These are phyloP conservation scores for Erpetoichthys calabaricus DNA, from an alignment of 2,797 vertebrate genomes.

Conservation along the genomic window DNA sequence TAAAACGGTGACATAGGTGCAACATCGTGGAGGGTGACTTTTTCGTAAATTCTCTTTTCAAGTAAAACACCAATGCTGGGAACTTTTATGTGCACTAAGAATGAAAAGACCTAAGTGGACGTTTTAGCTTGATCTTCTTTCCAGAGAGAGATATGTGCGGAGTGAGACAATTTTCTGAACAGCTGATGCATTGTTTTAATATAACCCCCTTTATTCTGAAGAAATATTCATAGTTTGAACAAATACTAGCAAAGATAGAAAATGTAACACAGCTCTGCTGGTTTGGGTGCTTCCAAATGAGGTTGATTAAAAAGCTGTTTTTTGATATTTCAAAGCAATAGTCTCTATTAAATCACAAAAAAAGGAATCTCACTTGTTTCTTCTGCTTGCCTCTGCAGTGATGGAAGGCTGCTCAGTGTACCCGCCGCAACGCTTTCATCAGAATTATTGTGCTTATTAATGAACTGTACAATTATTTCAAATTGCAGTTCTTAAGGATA, in stretches of 20 bases:
- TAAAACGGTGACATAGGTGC: conserved; percentile 15
- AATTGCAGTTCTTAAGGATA: conserved; percentile 64
- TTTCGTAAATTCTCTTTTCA: conserved; percentile 10
- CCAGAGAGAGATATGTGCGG: conserved; percentile 40
- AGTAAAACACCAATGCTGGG: conserved; percentile 24
- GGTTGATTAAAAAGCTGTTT: conserved; percentile 65
- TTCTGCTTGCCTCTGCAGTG: conserved; percentile 43
- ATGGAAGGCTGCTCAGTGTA: conserved; percentile 55
- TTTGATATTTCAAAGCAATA: conserved; percentile 70
- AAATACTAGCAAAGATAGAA: conserved; percentile 93
- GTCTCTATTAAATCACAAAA: conserved; percentile 55
- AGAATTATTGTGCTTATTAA: conserved; percentile 78
- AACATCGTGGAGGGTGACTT: conserved; percentile 13
- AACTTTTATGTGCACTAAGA: conserved; percentile 24
- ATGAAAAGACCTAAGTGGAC: conserved; percentile 24
- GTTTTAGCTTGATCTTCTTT: conserved; percentile 36
- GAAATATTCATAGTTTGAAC: conserved; percentile 64
- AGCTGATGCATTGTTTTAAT: conserved; percentile 51
- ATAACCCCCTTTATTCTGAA: conserved; percentile 57
- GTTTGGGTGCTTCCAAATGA: conserved; percentile 63
- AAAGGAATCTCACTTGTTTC: conserved; percentile 15
- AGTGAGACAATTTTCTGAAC: conserved; percentile 35
- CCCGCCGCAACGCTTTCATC: conserved; percentile 51
- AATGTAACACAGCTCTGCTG: conserved; percentile 88
- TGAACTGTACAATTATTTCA: conserved; percentile 70